Percentiles rank a stretch among this genome's conserved stretches.
phyloP scores from a whole-genome alignment of 2,797 vertebrate genomes.

The Galaxias olidus region DNA sequence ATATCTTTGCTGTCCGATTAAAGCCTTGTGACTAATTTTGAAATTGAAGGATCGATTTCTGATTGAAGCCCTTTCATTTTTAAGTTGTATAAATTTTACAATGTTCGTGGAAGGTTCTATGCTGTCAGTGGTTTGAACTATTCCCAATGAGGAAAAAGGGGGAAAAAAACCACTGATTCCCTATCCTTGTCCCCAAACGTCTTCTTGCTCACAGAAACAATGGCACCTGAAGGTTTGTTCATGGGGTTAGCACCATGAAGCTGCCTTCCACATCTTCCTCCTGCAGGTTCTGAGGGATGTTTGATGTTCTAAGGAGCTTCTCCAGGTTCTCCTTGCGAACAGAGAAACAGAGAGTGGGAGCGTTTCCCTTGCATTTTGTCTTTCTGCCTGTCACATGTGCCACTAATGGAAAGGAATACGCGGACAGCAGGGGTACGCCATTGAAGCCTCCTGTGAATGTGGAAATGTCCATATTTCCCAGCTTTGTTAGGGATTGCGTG shows the following conservation, averaged over 20 bases:
- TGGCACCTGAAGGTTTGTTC: conserved; percentile 27
- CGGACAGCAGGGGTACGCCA: not conserved
- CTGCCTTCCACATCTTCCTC: conserved; percentile 49
- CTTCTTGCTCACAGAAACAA: conserved; percentile 45
- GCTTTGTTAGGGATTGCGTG: too few species aligned
- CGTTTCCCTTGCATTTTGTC: not conserved
- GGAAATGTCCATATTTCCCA: not conserved
- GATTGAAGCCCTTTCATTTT: too few species aligned
- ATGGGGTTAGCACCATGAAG: conserved; percentile 45
- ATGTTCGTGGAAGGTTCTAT: too few species aligned
- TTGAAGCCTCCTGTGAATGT: not conserved
- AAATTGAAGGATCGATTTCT: too few species aligned
- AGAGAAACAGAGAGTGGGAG: conserved; percentile 21
- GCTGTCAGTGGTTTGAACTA: too few species aligned
- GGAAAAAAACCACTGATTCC: conserved; percentile 17
- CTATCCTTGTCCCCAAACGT: conserved; percentile 34
- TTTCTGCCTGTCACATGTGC: not conserved
- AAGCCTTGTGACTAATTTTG: too few species aligned
- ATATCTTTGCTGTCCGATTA: too few species aligned
- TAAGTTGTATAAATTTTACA: too few species aligned
- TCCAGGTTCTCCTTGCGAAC: conserved; percentile 40
- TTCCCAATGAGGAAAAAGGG: not conserved
- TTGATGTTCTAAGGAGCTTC: conserved; percentile 56
- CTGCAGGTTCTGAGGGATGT: conserved; percentile 48
- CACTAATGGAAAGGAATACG: conserved; percentile 4